These are phyloP conservation scores for Odontamblyopus rebecca DNA, from an alignment of 2,797 vertebrate species.

Conservation along the genomic window DNA sequence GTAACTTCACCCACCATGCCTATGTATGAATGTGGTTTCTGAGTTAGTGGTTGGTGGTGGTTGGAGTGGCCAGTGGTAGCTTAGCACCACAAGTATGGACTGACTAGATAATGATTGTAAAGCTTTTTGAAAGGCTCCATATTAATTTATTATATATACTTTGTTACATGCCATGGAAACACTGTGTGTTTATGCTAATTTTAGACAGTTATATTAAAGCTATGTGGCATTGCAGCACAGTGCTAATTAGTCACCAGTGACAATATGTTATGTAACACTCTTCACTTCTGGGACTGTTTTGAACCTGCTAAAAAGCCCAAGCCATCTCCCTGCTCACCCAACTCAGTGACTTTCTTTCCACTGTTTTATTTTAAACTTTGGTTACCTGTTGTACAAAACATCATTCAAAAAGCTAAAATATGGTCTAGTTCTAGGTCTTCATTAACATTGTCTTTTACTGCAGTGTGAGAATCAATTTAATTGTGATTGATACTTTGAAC, in stretches of 20 bases:
- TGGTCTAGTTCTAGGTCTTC: neutral
- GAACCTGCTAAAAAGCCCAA: conserved; percentile 4
- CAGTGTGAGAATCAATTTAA: neutral
- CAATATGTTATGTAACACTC: conserved; percentile 26
- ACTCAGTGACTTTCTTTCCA: too few species aligned
- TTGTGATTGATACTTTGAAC: too few species aligned
- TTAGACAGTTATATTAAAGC: conserved; percentile 24
- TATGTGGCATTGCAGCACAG: conserved; percentile 9
- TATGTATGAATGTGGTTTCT: too few species aligned
- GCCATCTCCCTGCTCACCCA: neutral
- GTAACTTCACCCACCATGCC: too few species aligned
- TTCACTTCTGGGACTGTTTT: conserved; percentile 20
- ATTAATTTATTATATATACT: too few species aligned
- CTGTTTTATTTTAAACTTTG: too few species aligned
- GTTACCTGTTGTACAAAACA: neutral
- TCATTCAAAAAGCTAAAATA: neutral
- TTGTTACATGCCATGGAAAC: neutral
- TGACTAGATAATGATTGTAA: too few species aligned
- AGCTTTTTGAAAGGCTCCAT: too few species aligned
- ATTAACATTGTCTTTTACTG: neutral
- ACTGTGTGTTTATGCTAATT: conserved; percentile 6
- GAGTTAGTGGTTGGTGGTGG: too few species aligned
- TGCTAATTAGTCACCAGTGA: conserved; percentile 35
- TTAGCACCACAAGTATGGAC: too few species aligned
- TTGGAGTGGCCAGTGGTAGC: too few species aligned